phyloP scores from a whole-genome alignment of 2,888 invertebrate genomes.

The Mythimna vitellina region DNA sequence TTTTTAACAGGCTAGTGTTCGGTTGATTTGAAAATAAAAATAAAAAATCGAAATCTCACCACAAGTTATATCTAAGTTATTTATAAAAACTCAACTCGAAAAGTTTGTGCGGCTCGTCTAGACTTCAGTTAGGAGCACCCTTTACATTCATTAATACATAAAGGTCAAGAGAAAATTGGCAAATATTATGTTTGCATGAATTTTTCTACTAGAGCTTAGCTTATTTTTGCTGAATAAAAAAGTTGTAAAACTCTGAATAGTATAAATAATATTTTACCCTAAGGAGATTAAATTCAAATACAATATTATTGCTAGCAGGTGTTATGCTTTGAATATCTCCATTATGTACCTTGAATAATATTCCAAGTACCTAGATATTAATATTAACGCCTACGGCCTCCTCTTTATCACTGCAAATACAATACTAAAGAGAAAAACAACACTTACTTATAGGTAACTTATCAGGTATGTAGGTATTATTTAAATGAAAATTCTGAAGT shows the following conservation, averaged over 20 bases:
- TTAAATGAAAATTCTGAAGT: not conserved
- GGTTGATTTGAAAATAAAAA: slow-evolving; percentile 1
- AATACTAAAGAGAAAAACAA: not conserved
- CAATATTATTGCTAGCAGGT: slow-evolving; percentile 17
- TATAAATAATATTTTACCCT: slow-evolving; percentile 19
- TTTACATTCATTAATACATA: slow-evolving; percentile 58
- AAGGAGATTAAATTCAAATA: slow-evolving; percentile 14
- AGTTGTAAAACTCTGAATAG: slow-evolving; percentile 12
- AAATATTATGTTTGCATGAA: slow-evolving; percentile 23
- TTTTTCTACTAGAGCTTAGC: slow-evolving; percentile 13
- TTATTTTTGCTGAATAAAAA: slow-evolving; percentile 32
- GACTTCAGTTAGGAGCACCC: slow-evolving; percentile 50
- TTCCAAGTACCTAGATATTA: slow-evolving; percentile 17
- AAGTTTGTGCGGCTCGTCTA: slow-evolving; percentile 57
- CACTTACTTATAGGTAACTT: not conserved
- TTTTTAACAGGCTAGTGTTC: slow-evolving; percentile 9
- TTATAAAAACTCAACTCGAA: slow-evolving; percentile 49
- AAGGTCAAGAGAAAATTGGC: slow-evolving; percentile 43
- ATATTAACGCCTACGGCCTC: slow-evolving; percentile 3
- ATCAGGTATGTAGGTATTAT: too few relatives aligned
- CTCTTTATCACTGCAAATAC: not conserved
- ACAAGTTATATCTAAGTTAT: slow-evolving; percentile 48
- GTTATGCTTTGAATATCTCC: not conserved
- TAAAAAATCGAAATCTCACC: slow-evolving; percentile 2
- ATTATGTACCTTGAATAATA: slow-evolving; percentile 8